These are phyloP conservation scores for Melipona bicolor DNA, from an alignment of 2,888 invertebrate species.

Conservation along the genomic window DNA sequence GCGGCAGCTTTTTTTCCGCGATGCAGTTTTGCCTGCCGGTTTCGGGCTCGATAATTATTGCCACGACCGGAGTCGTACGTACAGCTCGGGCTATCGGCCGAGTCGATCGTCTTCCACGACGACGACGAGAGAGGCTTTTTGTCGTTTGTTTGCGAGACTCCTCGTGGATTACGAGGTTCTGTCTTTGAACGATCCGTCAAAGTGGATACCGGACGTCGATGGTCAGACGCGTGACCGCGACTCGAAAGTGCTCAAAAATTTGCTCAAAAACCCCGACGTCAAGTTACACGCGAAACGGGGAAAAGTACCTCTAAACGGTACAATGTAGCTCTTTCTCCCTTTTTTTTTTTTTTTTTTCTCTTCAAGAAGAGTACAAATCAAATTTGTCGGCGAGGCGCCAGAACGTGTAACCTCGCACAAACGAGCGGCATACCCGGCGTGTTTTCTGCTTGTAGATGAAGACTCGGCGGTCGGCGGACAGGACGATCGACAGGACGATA, in stretches of 20 bases:
- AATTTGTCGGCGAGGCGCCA: slow-evolving; percentile 38
- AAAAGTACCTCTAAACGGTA: neutral
- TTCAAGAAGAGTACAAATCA: neutral
- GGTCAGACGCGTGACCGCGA: slow-evolving; percentile 20
- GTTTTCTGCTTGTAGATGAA: slow-evolving; percentile 47
- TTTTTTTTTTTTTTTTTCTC: no score
- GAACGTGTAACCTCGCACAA: slow-evolving; percentile 35
- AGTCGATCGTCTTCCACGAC: slow-evolving; percentile 20
- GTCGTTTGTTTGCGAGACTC: slow-evolving; percentile 22
- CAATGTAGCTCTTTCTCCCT: neutral
- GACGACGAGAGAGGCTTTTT: slow-evolving; percentile 37
- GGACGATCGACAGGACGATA: slow-evolving; percentile 72
- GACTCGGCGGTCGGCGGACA: slow-evolving; percentile 53
- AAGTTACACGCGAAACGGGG: slow-evolving; percentile 11
- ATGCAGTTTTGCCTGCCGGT: slow-evolving; percentile 38
- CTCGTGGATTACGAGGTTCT: slow-evolving; percentile 46
- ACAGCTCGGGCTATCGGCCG: slow-evolving; percentile 28
- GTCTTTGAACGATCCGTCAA: slow-evolving; percentile 44
- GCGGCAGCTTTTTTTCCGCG: slow-evolving; percentile 41
- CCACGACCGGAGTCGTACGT: slow-evolving; percentile 20
- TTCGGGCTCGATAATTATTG: slow-evolving; percentile 55
- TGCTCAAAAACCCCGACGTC: slow-evolving; percentile 25
- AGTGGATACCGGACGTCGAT: slow-evolving; percentile 36
- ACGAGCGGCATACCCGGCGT: slow-evolving; percentile 29
- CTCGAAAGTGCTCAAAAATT: neutral